Percentiles rank a stretch among this genome's conserved stretches.
These are phyloP conservation scores for Cladopsammia gracilis DNA, from an alignment of 64 coral and sea anemone species.

Conservation along the genomic window DNA sequence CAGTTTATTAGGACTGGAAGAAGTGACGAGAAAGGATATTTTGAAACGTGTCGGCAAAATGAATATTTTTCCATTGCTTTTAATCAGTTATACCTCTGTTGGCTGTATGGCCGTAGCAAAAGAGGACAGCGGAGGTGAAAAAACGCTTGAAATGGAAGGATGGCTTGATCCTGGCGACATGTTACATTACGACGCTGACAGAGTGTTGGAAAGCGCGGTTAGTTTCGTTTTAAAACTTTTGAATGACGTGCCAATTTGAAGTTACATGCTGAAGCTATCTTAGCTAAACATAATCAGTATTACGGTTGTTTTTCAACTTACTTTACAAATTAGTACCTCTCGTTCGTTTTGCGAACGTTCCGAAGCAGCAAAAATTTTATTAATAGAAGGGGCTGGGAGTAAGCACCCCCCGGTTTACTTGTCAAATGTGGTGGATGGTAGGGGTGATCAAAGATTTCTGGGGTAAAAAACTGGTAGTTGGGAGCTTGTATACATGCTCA, in stretches of 20 bases:
- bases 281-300: not conserved
- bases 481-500: no score
- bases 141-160: not conserved
- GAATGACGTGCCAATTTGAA: not conserved
- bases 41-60: not conserved
- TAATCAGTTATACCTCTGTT: not conserved
- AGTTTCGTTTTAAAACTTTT: not conserved
- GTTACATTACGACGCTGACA: slow-evolving; percentile 28
- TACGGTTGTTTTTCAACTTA: no score
- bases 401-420: no score
- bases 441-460: no score
- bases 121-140: not conserved
- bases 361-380: no score
- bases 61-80: not conserved
- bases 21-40: no score
- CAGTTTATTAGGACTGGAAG: no score
- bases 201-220: not conserved
- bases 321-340: no score
- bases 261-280: slow-evolving; percentile 29
- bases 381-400: no score
- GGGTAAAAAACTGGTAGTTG: no score
- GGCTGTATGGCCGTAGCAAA: not conserved
- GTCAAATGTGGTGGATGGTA: no score
- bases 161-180: slow-evolving; percentile 80
- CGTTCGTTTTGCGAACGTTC: no score